Evolutionary conservation across 2,113 vertebrate genomes (phyloP), one percentile per base, ranked within the genome.

Genomic region (Cyprinus carpio): DNA sequence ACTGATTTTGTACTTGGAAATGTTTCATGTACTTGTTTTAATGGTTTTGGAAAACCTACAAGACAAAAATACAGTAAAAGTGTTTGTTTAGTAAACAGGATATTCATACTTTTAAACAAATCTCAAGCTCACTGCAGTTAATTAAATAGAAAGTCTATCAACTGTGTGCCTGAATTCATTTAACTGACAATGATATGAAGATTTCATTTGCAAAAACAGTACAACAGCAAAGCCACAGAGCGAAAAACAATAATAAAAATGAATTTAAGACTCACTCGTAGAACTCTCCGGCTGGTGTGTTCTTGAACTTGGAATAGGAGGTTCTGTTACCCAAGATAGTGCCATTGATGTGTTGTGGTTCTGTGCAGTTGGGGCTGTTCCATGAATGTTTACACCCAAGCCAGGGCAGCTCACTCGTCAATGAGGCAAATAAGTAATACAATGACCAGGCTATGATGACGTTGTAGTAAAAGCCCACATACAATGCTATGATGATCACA

Each of bases 391-490:
- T 93, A 13, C 98, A 99, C 60, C 91, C 88, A 2, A 96, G 96
- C 98, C 98, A 99, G 0, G 98, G 98, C 16, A 99, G 94, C 37
- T 95, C 94, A 8, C 89, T 92, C 51, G 96, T 96, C 94, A 98
- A 98, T 51, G 98, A 99, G 83, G 96, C 96, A 91, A 96, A 97
- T 87, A 99, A 95, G 92, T 99, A 99, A 94, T 98, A 94, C 23
- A 99, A 95, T 1, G 98, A 99, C 98, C 98, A 99, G 82, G 98
- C 98, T 56, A 99, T 99, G 93, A 99, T 99, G 92, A 99, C 97
- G 1, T 99, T 99, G 96, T 99, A 99, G 95, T 99, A 99, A 95
- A 99, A 99, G 89, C 98, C 98, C 54, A 99, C 97, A 13, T 99
- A 99, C 75, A 99, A 91, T 20, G 98, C 98, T 86, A 99, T 99